phyloP scores from a whole-genome alignment of 1,140 invertebrate species.

The Scaptomyza hsui region DNA sequence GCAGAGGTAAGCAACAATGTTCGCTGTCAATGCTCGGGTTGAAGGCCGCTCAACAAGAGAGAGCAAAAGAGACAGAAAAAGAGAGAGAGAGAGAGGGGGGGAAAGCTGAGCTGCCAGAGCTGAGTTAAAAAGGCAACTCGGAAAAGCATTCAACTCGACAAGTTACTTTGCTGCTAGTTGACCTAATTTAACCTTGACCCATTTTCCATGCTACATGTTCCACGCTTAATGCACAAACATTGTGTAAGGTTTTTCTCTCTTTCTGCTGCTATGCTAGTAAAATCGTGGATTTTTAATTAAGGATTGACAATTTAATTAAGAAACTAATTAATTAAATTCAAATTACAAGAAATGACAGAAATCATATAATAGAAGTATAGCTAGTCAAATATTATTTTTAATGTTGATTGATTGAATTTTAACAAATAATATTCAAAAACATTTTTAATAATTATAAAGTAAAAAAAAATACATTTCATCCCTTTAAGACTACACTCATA shows the following conservation, averaged over 20 bases:
- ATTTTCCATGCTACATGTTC: conserved; percentile 44
- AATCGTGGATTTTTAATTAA: conserved; percentile 22
- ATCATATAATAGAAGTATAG: background rate
- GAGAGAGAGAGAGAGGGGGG: background rate
- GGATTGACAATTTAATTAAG: no score
- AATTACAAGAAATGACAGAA: background rate
- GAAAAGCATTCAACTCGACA: conserved; percentile 71
- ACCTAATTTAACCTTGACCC: conserved; percentile 78
- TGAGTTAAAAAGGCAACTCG: conserved; percentile 37
- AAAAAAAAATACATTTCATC: background rate
- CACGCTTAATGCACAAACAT: conserved; percentile 5
- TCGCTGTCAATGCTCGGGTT: conserved; percentile 64
- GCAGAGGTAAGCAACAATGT: conserved; percentile 61
- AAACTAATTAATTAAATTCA: conserved; percentile 28
- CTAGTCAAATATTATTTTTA: no score
- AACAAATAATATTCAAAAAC: no score
- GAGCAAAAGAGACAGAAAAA: no score
- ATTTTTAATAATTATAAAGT: no score
- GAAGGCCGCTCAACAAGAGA: conserved; percentile 42
- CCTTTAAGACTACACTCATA: background rate
- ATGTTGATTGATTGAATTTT: no score
- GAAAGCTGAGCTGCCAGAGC: background rate
- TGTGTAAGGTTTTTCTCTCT: conserved; percentile 25
- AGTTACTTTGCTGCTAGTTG: conserved; percentile 56
- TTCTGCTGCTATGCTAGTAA: conserved; percentile 1